Percentiles rank a stretch among this genome's conserved stretches.
Evolutionary conservation across 1,140 invertebrate species (phyloP).

Genomic region (Sinella curviseta): DNA sequence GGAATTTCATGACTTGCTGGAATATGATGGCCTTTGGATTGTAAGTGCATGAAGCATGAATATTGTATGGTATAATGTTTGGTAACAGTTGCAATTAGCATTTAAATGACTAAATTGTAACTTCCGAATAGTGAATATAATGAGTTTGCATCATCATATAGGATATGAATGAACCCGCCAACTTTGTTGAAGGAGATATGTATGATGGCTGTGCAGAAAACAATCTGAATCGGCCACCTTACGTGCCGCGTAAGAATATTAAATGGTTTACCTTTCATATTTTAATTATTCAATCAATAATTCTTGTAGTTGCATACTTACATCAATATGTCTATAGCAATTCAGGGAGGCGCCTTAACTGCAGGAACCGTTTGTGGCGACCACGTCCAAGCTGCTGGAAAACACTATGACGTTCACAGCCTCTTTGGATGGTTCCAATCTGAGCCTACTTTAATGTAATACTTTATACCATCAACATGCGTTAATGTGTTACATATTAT

Average conservation of each 20-base stretch:
- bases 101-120: slow-evolving; percentile 5
- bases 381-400: slow-evolving; percentile 46
- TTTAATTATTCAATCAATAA: background rate
- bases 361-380: slow-evolving; percentile 53
- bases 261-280: background rate
- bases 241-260: slow-evolving; percentile 42
- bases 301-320: background rate
- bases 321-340: background rate
- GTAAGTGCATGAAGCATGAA: too few species aligned
- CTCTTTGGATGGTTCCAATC: slow-evolving; percentile 58
- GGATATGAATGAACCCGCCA: slow-evolving; percentile 60
- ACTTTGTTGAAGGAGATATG: slow-evolving; percentile 55
- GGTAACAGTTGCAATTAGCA: too few species aligned
- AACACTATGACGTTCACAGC: slow-evolving; percentile 56
- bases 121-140: background rate
- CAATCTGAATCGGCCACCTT: slow-evolving; percentile 49
- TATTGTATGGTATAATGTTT: background rate
- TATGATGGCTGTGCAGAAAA: slow-evolving; percentile 42
- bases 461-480: background rate
- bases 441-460: slow-evolving; percentile 56
- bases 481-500: background rate
- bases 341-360: slow-evolving; percentile 35
- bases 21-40: slow-evolving; percentile 48
- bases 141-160: slow-evolving; percentile 40
- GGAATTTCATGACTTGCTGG: slow-evolving; percentile 42